phyloP scores from a whole-genome alignment of 2,113 vertebrate genomes.

The Psephotus haematonotus region DNA sequence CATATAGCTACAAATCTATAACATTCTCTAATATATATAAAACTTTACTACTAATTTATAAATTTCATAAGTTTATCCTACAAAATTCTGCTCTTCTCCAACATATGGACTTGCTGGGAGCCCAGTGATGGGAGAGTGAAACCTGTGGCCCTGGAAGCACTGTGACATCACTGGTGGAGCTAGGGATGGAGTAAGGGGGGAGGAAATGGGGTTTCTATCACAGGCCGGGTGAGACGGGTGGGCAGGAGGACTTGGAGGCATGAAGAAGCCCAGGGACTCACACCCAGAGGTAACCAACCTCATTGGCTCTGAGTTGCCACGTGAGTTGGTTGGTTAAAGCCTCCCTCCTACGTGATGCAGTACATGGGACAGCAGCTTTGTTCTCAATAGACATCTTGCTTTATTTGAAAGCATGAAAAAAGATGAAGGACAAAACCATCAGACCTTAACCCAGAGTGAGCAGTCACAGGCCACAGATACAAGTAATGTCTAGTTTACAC shows the following conservation, averaged over 20 bases:
- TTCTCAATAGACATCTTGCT: background rate
- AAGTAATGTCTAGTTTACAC: rapidly evolving
- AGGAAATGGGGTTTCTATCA: rapidly evolving
- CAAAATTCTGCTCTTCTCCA: no score
- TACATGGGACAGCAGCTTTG: background rate
- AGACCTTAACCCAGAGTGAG: background rate
- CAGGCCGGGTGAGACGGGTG: background rate
- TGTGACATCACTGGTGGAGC: background rate
- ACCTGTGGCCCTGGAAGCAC: rapidly evolving
- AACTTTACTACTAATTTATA: no score
- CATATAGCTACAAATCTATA: no score
- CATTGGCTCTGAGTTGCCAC: background rate
- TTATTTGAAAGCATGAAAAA: background rate
- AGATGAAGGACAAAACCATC: background rate
- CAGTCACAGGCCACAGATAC: no score
- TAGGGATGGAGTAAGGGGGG: background rate
- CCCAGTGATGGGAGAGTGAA: background rate
- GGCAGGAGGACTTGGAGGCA: background rate
- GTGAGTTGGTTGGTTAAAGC: background rate
- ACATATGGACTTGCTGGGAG: background rate
- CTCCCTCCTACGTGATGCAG: background rate
- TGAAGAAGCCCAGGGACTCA: background rate
- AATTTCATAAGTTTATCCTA: no score
- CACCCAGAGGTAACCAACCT: background rate
- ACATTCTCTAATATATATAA: no score